A percentile compares a stretch with the other conserved stretches of the same genome.
Conservation (phyloP, 2,797 vertebrate genomes). For the Pseudochirops cupreus region DNA sequence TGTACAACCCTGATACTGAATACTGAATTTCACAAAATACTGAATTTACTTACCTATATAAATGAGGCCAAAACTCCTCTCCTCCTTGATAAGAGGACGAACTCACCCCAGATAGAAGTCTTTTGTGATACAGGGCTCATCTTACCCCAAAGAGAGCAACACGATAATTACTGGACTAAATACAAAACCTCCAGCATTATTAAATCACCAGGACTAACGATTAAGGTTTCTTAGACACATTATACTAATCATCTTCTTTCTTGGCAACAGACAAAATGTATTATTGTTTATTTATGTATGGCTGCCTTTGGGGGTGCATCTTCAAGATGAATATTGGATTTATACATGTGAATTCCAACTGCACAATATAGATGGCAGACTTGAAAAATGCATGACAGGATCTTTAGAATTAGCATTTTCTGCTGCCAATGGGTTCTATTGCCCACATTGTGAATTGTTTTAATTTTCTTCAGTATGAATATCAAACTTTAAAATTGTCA, state of each 20-base stretch:
- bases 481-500: not conserved
- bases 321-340: not conserved
- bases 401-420: not conserved
- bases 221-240: not conserved
- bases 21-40: no score
- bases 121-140: not conserved
- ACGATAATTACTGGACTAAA: not conserved
- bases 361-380: not conserved
- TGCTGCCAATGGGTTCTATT: not conserved
- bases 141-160: not conserved
- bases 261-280: not conserved
- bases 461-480: not conserved
- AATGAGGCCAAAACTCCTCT: not conserved
- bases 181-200: not conserved
- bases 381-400: not conserved
- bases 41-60: constrained; percentile 17
- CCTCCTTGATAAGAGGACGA: not conserved
- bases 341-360: not conserved
- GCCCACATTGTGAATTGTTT: not conserved
- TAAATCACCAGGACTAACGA: not conserved
- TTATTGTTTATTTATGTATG: not conserved
- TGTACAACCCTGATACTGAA: not conserved
- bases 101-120: not conserved
- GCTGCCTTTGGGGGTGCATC: not conserved
- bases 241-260: not conserved